Evolutionary conservation across 2,797 vertebrate genomes (phyloP).

Genomic region (Octomys mimax): DNA sequence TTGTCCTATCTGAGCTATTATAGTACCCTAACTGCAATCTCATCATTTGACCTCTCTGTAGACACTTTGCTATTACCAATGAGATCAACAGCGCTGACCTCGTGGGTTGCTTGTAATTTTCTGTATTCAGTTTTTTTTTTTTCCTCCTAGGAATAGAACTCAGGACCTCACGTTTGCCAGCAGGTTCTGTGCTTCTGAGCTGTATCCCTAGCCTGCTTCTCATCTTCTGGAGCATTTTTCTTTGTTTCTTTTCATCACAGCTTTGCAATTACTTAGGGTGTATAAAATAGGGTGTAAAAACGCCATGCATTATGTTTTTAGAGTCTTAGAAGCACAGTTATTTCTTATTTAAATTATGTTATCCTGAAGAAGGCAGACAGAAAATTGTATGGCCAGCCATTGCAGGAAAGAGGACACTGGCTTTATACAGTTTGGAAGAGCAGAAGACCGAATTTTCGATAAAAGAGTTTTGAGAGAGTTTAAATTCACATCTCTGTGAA

Average conservation of each 20-base stretch:
- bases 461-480: background rate
- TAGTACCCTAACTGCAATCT: background rate
- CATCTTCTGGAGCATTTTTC: background rate
- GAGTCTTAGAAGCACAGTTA: background rate
- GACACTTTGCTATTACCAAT: background rate
- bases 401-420: background rate
- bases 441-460: background rate
- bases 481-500: constrained; percentile 31
- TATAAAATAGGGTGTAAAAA: background rate
- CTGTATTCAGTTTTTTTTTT: background rate
- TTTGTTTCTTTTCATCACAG: background rate
- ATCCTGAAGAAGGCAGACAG: background rate
- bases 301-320: background rate
- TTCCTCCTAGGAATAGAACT: background rate
- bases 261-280: background rate
- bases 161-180: too few species aligned
- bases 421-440: constrained; percentile 45
- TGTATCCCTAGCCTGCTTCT: background rate
- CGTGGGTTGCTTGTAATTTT: background rate
- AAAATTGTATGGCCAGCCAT: background rate
- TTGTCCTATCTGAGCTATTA: background rate
- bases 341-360: background rate
- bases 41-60: background rate
- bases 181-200: too few species aligned
- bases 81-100: background rate